A percentile compares a stretch with the other conserved stretches of the same genome.
Conservation (phyloP, 2,113 vertebrate species). For the Tetraodon nigroviridis region DNA sequence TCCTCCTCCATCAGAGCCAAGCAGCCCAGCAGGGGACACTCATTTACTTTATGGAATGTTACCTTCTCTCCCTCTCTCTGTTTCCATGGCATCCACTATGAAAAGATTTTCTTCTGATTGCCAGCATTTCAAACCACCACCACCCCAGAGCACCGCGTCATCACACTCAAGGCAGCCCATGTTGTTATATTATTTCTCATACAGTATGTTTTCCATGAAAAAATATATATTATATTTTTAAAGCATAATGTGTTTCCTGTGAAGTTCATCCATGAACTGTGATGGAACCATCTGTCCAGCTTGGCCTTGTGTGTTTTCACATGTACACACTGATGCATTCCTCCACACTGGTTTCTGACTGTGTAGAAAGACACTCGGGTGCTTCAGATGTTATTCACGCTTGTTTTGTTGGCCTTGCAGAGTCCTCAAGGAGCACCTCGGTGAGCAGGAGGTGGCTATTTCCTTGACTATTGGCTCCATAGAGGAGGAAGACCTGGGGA, state of each 20-base stretch:
- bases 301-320: background rate
- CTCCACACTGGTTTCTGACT: background rate
- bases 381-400: background rate
- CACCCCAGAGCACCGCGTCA: constrained; percentile 3
- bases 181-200: constrained; percentile 70
- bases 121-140: constrained; percentile 59
- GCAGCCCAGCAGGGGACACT: constrained; percentile 66
- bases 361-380: no score
- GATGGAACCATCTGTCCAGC: no score
- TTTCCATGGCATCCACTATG: constrained; percentile 77
- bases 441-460: constrained; percentile 95
- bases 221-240: constrained; percentile 55
- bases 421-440: constrained; percentile 91
- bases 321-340: background rate
- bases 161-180: constrained; percentile 48
- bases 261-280: background rate
- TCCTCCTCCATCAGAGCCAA: constrained; percentile 65
- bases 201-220: constrained; percentile 41
- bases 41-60: constrained; percentile 75
- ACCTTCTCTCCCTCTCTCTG: constrained; percentile 65
- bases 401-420: constrained; percentile 66
- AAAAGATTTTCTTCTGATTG: constrained; percentile 71
- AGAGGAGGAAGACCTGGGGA: constrained; percentile 92
- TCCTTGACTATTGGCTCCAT: constrained; percentile 91
- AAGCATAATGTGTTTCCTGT: constrained; percentile 28